Base-by-base conservation (phyloP, 2,888 invertebrate species). In the Dimorphilus gyrociliatus region DNA sequence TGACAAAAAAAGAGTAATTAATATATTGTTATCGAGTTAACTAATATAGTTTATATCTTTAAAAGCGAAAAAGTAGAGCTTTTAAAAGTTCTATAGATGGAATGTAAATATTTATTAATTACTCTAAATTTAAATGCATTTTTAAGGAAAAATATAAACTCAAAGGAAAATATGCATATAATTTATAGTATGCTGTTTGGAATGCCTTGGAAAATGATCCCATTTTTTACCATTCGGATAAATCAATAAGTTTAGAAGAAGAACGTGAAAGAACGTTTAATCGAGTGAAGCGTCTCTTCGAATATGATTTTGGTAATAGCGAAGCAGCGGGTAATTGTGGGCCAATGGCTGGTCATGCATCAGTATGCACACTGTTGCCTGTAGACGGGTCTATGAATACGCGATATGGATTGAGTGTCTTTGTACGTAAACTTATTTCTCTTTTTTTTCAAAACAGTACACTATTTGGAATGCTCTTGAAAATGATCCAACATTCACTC, bases 381-480 rank as follows among this genome's bases (percentile, higher is more conserved):
- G 13, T 13, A 14, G 16, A 19, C 3, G 16, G 33, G 14, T 6
- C 16, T n/a, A 16, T 8, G 13, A 4, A 10, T 32, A 4, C 21
- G 8, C 32, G 17, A n/a, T 7, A 15, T 16, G 15, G 12, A 16
- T 15, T 26, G 14, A 10, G 4, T 14, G 7, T 29, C 13, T 5
- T 25, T 19, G 8, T 27, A 29, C 23, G 16, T 23, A 15, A 4
- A 12, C 5, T n/a, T 7, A 8, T 29, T n/a, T 6, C 6, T 28
- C 6, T 29, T 26, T 19, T 14, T 23, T 26, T 29, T 28, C 17
- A 19, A 64, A 65, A 6, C 49, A 82, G 81, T 72, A 78, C 57
- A 72, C 74, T 55, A 69, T 85, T 50, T 82, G 79, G 78, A 69
- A 71, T 12, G 72, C 74, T 1, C 54, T 85, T 46, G 78, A 80